Evolutionary conservation across 1,140 invertebrate genomes (phyloP).

Genomic region (Calosoma granatense): DNA sequence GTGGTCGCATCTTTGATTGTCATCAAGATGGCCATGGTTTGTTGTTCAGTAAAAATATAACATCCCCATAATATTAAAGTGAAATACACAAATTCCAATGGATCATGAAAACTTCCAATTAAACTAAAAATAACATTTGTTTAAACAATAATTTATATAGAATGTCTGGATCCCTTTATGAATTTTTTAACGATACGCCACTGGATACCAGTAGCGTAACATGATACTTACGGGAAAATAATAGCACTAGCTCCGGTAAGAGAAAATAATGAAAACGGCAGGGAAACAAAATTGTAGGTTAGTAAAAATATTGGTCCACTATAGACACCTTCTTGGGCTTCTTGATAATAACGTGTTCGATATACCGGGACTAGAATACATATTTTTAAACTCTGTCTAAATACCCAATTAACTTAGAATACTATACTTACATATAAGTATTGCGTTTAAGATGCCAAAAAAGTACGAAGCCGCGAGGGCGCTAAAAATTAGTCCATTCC

Average conservation of each 20-base stretch:
- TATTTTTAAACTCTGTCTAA: slow-evolving; percentile 13
- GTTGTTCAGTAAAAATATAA: slow-evolving; percentile 73
- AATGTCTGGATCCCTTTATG: slow-evolving; percentile 26
- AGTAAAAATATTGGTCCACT: slow-evolving; percentile 73
- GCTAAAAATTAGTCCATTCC: slow-evolving; percentile 74
- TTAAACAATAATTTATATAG: not conserved
- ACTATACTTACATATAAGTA: slow-evolving; percentile 59
- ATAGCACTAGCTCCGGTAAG: slow-evolving; percentile 54
- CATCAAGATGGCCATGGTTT: slow-evolving; percentile 71
- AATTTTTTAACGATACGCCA: slow-evolving; percentile 26
- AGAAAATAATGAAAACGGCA: slow-evolving; percentile 70
- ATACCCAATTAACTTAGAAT: too few species aligned
- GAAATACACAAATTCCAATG: slow-evolving; percentile 46
- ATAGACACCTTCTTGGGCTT: slow-evolving; percentile 77
- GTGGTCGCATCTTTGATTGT: slow-evolving; percentile 65
- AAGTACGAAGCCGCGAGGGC: slow-evolving; percentile 67
- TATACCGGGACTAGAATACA: slow-evolving; percentile 58
- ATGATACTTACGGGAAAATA: slow-evolving; percentile 59
- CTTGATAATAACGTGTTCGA: slow-evolving; percentile 82
- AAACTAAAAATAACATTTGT: slow-evolving; percentile 31
- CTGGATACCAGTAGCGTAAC: too few species aligned
- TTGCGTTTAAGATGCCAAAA: slow-evolving; percentile 67
- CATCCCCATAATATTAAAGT: slow-evolving; percentile 64
- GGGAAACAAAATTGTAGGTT: slow-evolving; percentile 64
- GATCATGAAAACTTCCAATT: slow-evolving; percentile 37